Percentiles rank a stretch among this genome's conserved stretches.
These are phyloP conservation scores for Epinephelus fuscoguttatus DNA, from an alignment of 2,113 vertebrate species.

Conservation along the genomic window DNA sequence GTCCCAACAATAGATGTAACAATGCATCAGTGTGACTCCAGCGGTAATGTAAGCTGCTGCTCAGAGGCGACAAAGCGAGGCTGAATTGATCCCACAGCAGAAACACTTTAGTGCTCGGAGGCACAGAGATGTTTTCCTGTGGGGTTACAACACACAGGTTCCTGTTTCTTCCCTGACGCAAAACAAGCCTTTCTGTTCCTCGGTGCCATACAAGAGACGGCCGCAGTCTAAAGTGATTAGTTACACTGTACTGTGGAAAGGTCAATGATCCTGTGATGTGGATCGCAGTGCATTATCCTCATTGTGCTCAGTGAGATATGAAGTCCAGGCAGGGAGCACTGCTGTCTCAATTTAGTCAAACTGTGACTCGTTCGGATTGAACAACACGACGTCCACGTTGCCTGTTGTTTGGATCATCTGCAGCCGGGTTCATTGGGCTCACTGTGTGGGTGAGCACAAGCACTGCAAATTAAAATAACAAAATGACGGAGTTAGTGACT, in stretches of 20 bases:
- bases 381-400: constrained; percentile 13
- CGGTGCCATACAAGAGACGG: constrained; percentile 52
- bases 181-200: constrained; percentile 46
- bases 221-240: constrained; percentile 66
- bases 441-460: constrained; percentile 66
- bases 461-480: constrained; percentile 64
- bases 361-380: constrained; percentile 37
- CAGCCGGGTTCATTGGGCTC: constrained; percentile 36
- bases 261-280: constrained; percentile 62
- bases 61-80: constrained; percentile 28
- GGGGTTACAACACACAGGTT: constrained; percentile 48
- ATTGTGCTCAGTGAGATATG: constrained; percentile 59
- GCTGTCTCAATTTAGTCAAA: constrained; percentile 39
- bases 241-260: constrained; percentile 68
- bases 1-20: constrained; percentile 37
- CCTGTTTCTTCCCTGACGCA: constrained; percentile 45
- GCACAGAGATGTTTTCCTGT: constrained; percentile 52
- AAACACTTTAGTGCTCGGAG: constrained; percentile 23
- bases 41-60: constrained; percentile 45
- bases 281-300: constrained; percentile 44
- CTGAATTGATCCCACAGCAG: constrained; percentile 44
- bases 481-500: constrained; percentile 69
- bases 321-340: constrained; percentile 27
- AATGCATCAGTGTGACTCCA: constrained; percentile 30
- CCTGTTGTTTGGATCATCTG: constrained; percentile 52